Base-by-base conservation (phyloP, 1,140 invertebrate species). In the Lepidurus couesii region DNA sequence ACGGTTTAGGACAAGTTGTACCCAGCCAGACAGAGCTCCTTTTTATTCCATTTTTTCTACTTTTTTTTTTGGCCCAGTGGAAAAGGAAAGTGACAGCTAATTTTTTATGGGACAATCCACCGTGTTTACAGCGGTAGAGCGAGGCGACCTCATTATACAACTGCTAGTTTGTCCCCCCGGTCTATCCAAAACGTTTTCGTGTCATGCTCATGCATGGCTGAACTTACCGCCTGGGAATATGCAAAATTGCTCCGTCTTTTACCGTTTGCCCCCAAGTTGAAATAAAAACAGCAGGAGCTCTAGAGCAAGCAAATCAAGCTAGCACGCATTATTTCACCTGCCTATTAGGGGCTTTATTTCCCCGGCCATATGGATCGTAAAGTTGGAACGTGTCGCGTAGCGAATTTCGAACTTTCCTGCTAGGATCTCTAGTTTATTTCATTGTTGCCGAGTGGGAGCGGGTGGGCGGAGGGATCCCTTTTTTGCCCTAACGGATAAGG, bases 131-230 rank as follows among this genome's bases (percentile, higher is more conserved):
- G 13, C 21, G 53, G 53, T 65, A 65, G 13, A 16, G 53, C 53
- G 53, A 65, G 13, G 53, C 53, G 53, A 65, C 53, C 53, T 65
- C 53, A 65, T 65, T 65, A 65, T 16, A 65, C 16, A 65, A 11
- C 53, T 65, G 53, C 53, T 65, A n/a, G 53, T 65, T 65, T 65
- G 53, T 65, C 53, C 53, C 45, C 53, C 53, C 13, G 16, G 53
- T 65, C 21, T 13, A 7, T 65, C 53, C 53, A 21, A 65, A 65
- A 65, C 53, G 53, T 65, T 65, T 65, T 65, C 53, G 53, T 65
- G 53, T 65, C 53, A 65, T 65, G 53, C 53, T 65, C 53, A 65
- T 65, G 53, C 53, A 65, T 65, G 9, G 53, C 53, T 65, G 53
- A 21, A 65, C 53, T 16, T n/a, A n/a, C 53, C 53, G 53, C 53